Evolutionary conservation across 2,113 vertebrate genomes (phyloP).

Genomic region (Eupsittula cactorum): DNA sequence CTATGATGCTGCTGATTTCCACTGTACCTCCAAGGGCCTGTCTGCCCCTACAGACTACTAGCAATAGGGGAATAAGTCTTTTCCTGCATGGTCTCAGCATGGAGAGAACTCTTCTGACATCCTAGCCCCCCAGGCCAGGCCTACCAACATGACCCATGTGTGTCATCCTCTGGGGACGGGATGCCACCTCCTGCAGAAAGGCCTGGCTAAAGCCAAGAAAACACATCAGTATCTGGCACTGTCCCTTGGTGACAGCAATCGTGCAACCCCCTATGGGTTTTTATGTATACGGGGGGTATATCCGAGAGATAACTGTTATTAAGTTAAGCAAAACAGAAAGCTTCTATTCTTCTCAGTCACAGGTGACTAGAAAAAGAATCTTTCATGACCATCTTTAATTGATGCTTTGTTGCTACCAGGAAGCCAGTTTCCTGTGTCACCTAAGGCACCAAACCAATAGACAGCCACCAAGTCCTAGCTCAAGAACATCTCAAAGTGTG

Average conservation of each 20-base stretch:
- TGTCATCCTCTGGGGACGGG: neutral
- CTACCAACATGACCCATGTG: neutral
- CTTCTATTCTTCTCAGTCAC: neutral
- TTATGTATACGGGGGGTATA: neutral
- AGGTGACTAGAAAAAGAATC: neutral
- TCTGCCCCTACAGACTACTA: neutral
- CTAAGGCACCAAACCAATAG: neutral
- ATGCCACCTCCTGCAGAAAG: neutral
- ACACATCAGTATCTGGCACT: rapidly evolving
- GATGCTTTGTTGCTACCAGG: neutral
- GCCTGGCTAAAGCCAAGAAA: neutral
- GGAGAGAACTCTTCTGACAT: neutral
- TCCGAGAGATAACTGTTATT: neutral
- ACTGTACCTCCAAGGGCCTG: neutral
- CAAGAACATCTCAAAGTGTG: neutral
- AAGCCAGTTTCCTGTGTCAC: neutral
- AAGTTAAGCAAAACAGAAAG: neutral
- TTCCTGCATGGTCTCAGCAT: neutral
- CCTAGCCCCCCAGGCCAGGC: neutral
- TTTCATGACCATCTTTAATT: neutral
- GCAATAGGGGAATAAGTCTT: neutral
- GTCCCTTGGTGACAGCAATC: neutral
- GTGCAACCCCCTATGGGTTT: neutral
- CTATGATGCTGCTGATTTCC: neutral
- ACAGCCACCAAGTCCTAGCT: neutral